Percentiles rank a stretch among this genome's conserved stretches.
Evolutionary conservation across 2,113 vertebrate genomes (phyloP).

Genomic region (Fregata magnificens): DNA sequence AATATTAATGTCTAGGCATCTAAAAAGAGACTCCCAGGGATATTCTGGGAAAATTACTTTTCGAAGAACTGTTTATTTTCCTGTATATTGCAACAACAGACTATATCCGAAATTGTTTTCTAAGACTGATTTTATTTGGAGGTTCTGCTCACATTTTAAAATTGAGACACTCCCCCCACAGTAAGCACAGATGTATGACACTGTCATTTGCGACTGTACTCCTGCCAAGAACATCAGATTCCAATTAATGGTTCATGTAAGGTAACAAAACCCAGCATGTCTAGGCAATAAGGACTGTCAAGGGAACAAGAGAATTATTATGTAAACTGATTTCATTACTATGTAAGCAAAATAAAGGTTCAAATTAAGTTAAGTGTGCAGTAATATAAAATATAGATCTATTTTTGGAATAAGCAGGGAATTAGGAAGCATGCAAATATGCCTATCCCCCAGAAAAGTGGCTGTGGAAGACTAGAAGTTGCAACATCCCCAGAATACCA

Average conservation of each 20-base stretch:
- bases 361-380: constrained; percentile 36
- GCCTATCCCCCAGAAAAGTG: not conserved
- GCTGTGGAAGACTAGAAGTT: not conserved
- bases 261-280: constrained; percentile 67
- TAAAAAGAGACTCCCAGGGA: not conserved
- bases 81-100: not conserved
- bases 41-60: not conserved
- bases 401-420: constrained; percentile 10
- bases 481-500: not conserved
- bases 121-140: not conserved
- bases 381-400: constrained; percentile 34
- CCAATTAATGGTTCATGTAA: constrained; percentile 74
- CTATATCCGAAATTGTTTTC: not conserved
- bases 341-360: constrained; percentile 63
- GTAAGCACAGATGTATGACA: constrained; percentile 64
- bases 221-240: constrained; percentile 73
- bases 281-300: constrained; percentile 35
- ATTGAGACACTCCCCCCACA: not conserved
- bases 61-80: not conserved
- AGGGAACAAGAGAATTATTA: constrained; percentile 50
- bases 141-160: constrained; percentile 5
- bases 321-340: constrained; percentile 61
- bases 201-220: constrained; percentile 67
- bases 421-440: not conserved
- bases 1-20: not conserved